Evolutionary conservation across 2,888 invertebrate genomes (phyloP).

Genomic region (Argynnis bischoffii): DNA sequence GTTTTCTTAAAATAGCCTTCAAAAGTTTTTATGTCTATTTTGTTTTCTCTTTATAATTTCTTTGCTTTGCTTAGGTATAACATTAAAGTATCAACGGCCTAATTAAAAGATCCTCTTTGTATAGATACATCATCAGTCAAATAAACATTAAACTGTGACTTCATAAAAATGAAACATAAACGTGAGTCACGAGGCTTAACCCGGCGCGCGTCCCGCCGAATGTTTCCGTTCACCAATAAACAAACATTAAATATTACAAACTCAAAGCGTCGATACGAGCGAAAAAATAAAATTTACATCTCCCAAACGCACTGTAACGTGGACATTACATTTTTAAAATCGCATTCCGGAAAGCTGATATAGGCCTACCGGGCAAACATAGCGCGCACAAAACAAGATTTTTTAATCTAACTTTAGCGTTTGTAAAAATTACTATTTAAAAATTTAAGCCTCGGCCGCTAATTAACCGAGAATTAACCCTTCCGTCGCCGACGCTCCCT

Average conservation of each 20-base stretch:
- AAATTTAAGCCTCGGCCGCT: constrained; percentile 75
- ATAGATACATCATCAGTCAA: constrained; percentile 41
- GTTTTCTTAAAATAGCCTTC: not conserved
- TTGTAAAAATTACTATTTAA: constrained; percentile 83
- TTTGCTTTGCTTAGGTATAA: constrained; percentile 4
- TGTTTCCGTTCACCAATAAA: constrained; percentile 67
- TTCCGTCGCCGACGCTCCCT: constrained; percentile 77
- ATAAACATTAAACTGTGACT: constrained; percentile 48
- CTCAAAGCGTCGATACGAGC: constrained; percentile 69
- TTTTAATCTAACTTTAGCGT: constrained; percentile 82
- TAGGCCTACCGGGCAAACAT: constrained; percentile 72
- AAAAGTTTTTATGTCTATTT: not conserved
- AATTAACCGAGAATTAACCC: constrained; percentile 82
- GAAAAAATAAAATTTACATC: constrained; percentile 72
- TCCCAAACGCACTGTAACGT: constrained; percentile 68
- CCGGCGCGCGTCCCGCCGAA: constrained; percentile 43
- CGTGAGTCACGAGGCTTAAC: constrained; percentile 52
- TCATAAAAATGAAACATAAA: constrained; percentile 58
- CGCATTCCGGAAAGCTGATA: constrained; percentile 66
- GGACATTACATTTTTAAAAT: constrained; percentile 79
- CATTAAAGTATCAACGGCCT: constrained; percentile 7
- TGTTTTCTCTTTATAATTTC: not conserved
- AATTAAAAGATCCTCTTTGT: constrained; percentile 20
- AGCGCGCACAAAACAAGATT: constrained; percentile 68
- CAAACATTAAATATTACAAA: constrained; percentile 71